Evolutionary conservation across 2,113 vertebrate species (phyloP).

Genomic region (Campylomormyrus numenius): DNA sequence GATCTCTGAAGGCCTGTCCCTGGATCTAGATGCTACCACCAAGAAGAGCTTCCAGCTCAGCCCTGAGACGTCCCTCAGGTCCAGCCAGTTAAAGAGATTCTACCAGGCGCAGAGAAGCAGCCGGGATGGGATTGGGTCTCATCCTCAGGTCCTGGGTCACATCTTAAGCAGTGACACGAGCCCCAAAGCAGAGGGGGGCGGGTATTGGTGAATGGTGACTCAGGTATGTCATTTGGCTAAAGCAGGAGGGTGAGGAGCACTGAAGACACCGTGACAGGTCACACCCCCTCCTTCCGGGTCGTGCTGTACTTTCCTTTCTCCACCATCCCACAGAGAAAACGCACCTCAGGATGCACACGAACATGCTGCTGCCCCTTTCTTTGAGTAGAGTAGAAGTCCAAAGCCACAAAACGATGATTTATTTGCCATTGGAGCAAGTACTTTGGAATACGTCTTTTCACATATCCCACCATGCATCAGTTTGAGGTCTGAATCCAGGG

Average conservation of each 20-base stretch:
- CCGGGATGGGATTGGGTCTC: neutral
- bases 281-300: neutral
- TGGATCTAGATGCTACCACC: neutral
- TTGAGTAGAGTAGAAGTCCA: no score
- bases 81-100: neutral
- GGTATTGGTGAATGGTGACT: conserved; percentile 31
- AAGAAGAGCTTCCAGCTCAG: neutral
- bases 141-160: neutral
- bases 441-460: no score
- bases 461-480: no score
- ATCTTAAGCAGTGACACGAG: conserved; percentile 16
- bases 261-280: neutral
- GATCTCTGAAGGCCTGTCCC: neutral
- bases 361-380: no score
- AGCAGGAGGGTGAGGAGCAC: neutral
- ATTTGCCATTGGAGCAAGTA: no score
- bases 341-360: no score
- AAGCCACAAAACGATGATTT: no score
- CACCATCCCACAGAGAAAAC: no score
- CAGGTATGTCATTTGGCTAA: conserved; percentile 41
- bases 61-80: neutral
- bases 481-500: neutral
- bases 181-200: conserved; percentile 31
- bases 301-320: neutral
- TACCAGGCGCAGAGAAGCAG: neutral